Evolutionary conservation across 2,888 invertebrate species (phyloP).

Genomic region (Drosophila glabriapex): DNA sequence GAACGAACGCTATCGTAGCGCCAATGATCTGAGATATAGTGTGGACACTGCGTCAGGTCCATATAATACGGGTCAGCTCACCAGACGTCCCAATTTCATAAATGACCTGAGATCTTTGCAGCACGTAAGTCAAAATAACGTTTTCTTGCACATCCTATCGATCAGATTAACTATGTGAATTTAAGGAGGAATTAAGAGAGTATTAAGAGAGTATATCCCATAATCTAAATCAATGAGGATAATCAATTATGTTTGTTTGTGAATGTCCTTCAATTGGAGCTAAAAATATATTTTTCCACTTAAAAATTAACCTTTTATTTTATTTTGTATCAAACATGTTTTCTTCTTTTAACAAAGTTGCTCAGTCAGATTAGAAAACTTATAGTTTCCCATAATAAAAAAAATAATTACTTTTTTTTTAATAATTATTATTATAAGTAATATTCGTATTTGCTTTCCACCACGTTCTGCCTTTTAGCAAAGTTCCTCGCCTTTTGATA

Average conservation of each 20-base stretch:
- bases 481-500: conserved; percentile 70
- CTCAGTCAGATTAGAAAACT: not conserved
- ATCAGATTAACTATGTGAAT: not conserved
- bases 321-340: not conserved
- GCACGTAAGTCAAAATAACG: conserved; percentile 62
- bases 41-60: conserved; percentile 69
- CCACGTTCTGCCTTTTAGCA: conserved; percentile 38
- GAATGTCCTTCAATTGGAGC: too few relatives aligned
- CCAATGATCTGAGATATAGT: conserved; percentile 86
- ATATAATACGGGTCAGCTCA: conserved; percentile 38
- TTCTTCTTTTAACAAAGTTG: not conserved
- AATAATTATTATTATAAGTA: not conserved
- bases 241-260: not conserved
- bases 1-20: conserved; percentile 85
- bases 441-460: not conserved
- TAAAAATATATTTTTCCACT: not conserved
- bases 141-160: not conserved
- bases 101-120: conserved; percentile 75
- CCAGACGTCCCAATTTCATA: conserved; percentile 74
- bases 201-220: not conserved
- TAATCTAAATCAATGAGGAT: not conserved
- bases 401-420: not conserved
- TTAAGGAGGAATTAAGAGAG: too few relatives aligned
- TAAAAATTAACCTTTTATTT: not conserved
- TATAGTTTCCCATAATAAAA: not conserved